Percentiles rank a stretch among this genome's conserved stretches.
Evolutionary conservation across 2,113 vertebrate species (phyloP).

Genomic region (Thalassoma bifasciatum): DNA sequence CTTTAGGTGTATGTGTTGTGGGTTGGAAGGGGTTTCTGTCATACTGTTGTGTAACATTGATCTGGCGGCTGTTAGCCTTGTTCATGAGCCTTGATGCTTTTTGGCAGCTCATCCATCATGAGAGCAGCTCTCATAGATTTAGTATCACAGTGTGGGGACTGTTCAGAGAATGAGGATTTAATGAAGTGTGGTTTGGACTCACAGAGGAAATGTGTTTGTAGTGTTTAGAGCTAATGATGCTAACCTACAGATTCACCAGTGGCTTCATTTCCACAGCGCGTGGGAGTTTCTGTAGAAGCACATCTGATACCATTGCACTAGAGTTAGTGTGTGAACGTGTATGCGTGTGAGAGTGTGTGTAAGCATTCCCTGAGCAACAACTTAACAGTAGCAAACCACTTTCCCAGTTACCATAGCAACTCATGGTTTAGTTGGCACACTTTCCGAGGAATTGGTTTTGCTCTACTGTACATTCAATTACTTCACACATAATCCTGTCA

Average conservation of each 20-base stretch:
- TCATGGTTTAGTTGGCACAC: slow-evolving; percentile 48
- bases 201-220: slow-evolving; percentile 4
- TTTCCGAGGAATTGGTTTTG: slow-evolving; percentile 41
- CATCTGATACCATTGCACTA: slow-evolving; percentile 26
- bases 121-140: neutral
- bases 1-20: slow-evolving; percentile 33
- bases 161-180: neutral
- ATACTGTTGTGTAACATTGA: slow-evolving; percentile 36
- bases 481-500: slow-evolving; percentile 17
- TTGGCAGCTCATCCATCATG: slow-evolving; percentile 30
- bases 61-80: slow-evolving; percentile 13
- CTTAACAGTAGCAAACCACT: slow-evolving; percentile 46
- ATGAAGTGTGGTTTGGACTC: neutral
- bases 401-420: slow-evolving; percentile 76
- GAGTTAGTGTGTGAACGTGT: neutral
- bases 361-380: slow-evolving; percentile 7
- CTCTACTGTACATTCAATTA: slow-evolving; percentile 10
- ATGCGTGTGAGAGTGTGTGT: slow-evolving; percentile 3
- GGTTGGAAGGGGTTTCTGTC: slow-evolving; percentile 33
- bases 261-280: slow-evolving; percentile 21
- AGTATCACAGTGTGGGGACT: neutral
- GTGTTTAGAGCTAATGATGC: slow-evolving; percentile 18
- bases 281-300: slow-evolving; percentile 71
- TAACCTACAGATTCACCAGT: slow-evolving; percentile 15
- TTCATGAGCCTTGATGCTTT: slow-evolving; percentile 19